Base-by-base conservation (phyloP, 2,888 invertebrate species). In the Lycia hirtaria region DNA sequence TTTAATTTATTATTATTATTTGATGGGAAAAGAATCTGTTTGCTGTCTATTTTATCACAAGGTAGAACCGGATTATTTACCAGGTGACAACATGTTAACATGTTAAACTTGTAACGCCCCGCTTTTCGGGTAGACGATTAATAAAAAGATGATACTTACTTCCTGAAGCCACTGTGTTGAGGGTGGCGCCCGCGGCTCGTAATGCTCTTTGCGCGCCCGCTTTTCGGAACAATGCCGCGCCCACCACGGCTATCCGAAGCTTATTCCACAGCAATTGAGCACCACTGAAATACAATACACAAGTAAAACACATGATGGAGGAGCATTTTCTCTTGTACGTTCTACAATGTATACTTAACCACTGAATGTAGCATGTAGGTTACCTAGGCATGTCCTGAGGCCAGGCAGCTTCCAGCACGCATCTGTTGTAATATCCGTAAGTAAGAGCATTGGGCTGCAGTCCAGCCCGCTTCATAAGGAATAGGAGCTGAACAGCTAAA, bases 361-460 rank as follows among this genome's bases (percentile, higher is more conserved):
- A n/a, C n/a, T n/a, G n/a, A n/a, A n/a, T n/a, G n/a, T n/a, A n/a
- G n/a, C n/a, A n/a, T n/a, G n/a, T n/a, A n/a, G n/a, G 30, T 41
- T 84, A 89, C 79, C 94, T 96, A 67, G 94, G 94, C 92, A 95
- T 94, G 67, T 96, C 96, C 33, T 96, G 95, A 0, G 98, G 98
- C 99, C 98, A 99, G 68, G 97, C 96, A 4, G 98, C 98, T 87
- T 99, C 98, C 53, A 99, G 93, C 33, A 99, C 98, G 71, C 95
- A 96, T 38, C 95, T 92, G 80, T 95, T 96, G 72, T 94, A 95
- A 71, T 95, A 94, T 7, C 99, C 99, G 76, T 99, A 99, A 0
- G 99, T 99, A 48, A 99, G 95, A 7, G 99, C 99, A 83, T 99
- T 99, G 0, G 99, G 98, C 77, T 98, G 97, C 32, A 99, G 94